These are phyloP conservation scores for Actinia equina DNA, from an alignment of 64 coral and sea anemone genomes.

Conservation along the genomic window DNA sequence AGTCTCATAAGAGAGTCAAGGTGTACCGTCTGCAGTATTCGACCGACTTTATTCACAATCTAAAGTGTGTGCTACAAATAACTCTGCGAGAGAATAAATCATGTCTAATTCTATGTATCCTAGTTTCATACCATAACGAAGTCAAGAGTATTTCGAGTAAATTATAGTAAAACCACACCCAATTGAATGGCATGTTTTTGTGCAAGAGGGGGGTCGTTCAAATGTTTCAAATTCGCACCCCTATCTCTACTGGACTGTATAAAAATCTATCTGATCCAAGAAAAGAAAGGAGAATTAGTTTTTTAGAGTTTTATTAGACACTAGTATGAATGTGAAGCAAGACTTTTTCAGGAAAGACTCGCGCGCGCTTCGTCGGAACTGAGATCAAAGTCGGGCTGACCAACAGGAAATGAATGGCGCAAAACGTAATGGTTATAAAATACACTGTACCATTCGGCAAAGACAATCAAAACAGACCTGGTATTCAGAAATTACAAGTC, in stretches of 20 bases:
- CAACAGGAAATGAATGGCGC: slow-evolving; percentile 1
- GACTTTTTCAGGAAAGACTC: neutral
- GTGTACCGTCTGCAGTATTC: too few relatives aligned
- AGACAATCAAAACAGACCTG: neutral
- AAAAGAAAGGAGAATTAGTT: neutral
- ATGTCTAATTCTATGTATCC: too few relatives aligned
- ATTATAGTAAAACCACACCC: neutral
- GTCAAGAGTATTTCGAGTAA: neutral
- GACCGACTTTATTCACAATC: too few relatives aligned
- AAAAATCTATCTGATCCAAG: neutral
- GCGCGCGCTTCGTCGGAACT: neutral
- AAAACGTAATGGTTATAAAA: neutral
- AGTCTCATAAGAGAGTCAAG: too few relatives aligned
- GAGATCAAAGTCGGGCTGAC: neutral
- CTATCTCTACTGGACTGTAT: too few relatives aligned
- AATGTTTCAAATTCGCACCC: neutral
- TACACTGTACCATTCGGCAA: neutral
- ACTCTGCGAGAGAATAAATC: too few relatives aligned
- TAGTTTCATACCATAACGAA: neutral
- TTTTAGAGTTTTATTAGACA: neutral
- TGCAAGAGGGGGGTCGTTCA: neutral
- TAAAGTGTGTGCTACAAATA: too few relatives aligned
- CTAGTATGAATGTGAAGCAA: neutral
- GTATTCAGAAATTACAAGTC: neutral
- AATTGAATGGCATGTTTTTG: neutral